Base-by-base conservation (phyloP, 1,140 invertebrate species). In the Tetragonula clypearis region DNA sequence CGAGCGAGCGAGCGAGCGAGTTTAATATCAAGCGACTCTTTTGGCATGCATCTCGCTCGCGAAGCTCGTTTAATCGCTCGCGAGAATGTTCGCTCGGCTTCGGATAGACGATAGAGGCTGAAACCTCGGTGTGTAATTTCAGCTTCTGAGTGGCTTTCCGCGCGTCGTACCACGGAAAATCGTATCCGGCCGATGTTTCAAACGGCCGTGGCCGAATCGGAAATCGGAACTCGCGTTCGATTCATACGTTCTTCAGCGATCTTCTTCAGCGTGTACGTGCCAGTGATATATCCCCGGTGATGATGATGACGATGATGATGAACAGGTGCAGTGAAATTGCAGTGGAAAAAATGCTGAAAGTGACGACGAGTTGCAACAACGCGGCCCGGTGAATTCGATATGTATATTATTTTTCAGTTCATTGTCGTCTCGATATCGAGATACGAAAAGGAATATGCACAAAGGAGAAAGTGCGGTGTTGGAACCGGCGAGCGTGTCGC, bases 321-420 rank as follows among this genome's bases (percentile, higher is more conserved):
- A 77, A 17, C 6, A 60, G 0, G 77, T 79, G 62, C n/a, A 79
- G 65, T 79, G 78, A 69, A 41, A 69, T 56, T 30, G 8, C 26
- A 69, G 65, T 79, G 78, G 26, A 17, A n/a, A 30, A 11, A 23
- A 60, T 60, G 8, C 21, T 3, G 1, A 35, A 3, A 35, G 35
- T 35, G 3, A 4, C 3, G 1, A 35, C 35, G 35, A 35, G 3
- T 35, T 35, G 35, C 3, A 35, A 35, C 35, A 35, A 35, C 35
- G 35, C 35, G 35, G 30, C 30, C 30, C 30, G 30, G 30, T 30
- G 30, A 30, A 30, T 30, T 30, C 35, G 30, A 21, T 68, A 26
- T 30, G 6, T 68, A 68, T 30, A 17, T 66, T 30, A 30, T 5
- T 49, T 19, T 35, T 66, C 62, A 49, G 21, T 11, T 41, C 12